Base-by-base conservation (phyloP, 2,113 vertebrate genomes). In the Mesoclemmys tuberculata region DNA sequence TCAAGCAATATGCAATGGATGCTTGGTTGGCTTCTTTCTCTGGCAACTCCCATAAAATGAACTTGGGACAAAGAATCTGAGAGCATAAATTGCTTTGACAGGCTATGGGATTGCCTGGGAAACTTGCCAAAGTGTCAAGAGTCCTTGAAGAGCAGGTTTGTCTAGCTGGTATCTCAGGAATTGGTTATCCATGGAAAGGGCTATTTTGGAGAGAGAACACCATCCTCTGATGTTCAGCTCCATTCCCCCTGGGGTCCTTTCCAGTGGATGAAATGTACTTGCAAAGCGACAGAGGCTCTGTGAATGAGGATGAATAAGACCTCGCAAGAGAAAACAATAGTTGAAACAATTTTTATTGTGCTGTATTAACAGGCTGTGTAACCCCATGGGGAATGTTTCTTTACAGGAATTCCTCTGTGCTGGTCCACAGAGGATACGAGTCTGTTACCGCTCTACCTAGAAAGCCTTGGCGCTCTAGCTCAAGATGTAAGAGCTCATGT, bases 51-150 rank as follows among this genome's bases (percentile, higher is more conserved):
- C 44, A 35, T 22, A 44, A 80, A 54, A 80, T 3, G 5, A 27
- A 31, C 29, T 27, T 12, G 5, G 46, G 74, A 77, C 41, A 13
- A n/a, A 48, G 49, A 88, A 2, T 41, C 14, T 2, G 77, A 13
- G 27, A 75, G 48, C 29, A 56, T 84, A 75, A 3, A 44, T 77
- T 46, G 26, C 68, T 46, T 77, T 12, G 74, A 46, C 26, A 44
- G 41, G 44, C 74, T 5, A 4, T 48, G 74, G 24, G 24, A 3
- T 75, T 0, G 0, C 46, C 14, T 10, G 78, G 64, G 55, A 12
- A 85, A 64, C 5, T 10, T 58, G 35, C 19, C 64, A 71, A 71
- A 71, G n/a, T 19, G 10, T 35, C 13, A 6, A 61, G 29, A 8
- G 51, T 0, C 1, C 35, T 51, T 82, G 44, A 44, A n/a, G 46